These are phyloP conservation scores for Neelides sp. DNA, from an alignment of 1,140 invertebrate species.

Conservation along the genomic window DNA sequence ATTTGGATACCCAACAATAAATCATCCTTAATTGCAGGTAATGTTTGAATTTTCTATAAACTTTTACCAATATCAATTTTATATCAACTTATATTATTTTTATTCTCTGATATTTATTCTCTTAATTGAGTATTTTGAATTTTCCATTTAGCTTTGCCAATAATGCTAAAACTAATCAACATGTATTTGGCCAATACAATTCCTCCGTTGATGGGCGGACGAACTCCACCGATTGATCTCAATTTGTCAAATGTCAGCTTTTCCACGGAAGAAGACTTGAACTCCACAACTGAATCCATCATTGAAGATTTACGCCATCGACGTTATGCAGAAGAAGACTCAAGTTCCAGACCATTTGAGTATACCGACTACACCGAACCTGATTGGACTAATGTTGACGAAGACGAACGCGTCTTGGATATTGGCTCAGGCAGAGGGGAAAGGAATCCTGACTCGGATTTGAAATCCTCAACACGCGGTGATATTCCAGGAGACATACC, in stretches of 20 bases:
- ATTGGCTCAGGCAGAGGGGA: conserved; percentile 2
- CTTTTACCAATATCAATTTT: conserved; percentile 1
- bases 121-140: not conserved
- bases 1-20: conserved; percentile 17
- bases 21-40: conserved; percentile 19
- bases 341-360: too few relatives aligned
- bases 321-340: too few relatives aligned
- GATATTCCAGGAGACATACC: conserved; percentile 23
- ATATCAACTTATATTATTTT: conserved; percentile 1
- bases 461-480: conserved; percentile 23
- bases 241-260: too few relatives aligned
- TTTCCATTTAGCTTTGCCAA: conserved; percentile 14
- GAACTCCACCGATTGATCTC: too few relatives aligned
- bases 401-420: not conserved
- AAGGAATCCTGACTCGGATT: not conserved
- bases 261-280: too few relatives aligned
- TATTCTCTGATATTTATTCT: too few relatives aligned
- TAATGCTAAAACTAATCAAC: conserved; percentile 22
- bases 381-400: not conserved
- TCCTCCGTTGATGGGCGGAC: conserved; percentile 7
- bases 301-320: too few relatives aligned
- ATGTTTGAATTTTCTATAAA: not conserved
- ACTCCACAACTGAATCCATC: too few relatives aligned
- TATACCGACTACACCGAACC: not conserved
- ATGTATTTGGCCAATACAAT: conserved; percentile 13